Percentiles rank a stretch among this genome's conserved stretches.
phyloP scores from a whole-genome alignment of 2,797 vertebrate species.

The Propithecus deckenii region DNA sequence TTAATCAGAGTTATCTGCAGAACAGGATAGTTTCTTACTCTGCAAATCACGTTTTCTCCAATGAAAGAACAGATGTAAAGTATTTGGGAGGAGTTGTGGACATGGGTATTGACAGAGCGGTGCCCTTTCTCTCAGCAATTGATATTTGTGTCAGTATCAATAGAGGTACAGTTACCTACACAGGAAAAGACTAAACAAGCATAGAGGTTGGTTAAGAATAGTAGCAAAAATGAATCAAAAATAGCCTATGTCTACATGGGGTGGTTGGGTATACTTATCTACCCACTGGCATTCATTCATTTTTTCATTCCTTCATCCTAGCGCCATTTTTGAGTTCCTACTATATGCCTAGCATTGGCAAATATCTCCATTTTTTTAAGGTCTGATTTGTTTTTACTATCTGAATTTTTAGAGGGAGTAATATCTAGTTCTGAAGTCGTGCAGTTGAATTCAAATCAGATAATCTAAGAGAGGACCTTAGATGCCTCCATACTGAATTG shows the following conservation, averaged over 20 bases:
- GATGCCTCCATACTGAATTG: background rate
- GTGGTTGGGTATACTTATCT: background rate
- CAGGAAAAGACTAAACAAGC: background rate
- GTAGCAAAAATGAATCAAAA: background rate
- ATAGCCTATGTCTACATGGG: background rate
- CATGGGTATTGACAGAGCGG: background rate
- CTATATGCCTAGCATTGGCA: background rate
- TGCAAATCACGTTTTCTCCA: background rate
- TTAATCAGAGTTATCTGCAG: background rate
- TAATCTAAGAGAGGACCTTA: background rate
- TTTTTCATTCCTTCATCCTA: background rate
- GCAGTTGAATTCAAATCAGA: slow-evolving; percentile 1
- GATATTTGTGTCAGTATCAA: background rate
- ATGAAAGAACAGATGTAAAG: background rate
- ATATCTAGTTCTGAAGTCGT: background rate
- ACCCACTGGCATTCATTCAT: background rate
- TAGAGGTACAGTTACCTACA: background rate
- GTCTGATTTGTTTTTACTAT: background rate
- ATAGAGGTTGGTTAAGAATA: background rate
- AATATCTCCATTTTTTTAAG: background rate
- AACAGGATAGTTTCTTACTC: background rate
- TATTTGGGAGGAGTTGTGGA: background rate
- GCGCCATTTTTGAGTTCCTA: background rate
- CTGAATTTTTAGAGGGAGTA: background rate
- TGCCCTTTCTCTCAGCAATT: background rate